Percentiles rank a stretch among this genome's conserved stretches.
phyloP scores from a whole-genome alignment of 35 echinoderm and acorn worm genomes.

The Eucidaris tribuloides region DNA sequence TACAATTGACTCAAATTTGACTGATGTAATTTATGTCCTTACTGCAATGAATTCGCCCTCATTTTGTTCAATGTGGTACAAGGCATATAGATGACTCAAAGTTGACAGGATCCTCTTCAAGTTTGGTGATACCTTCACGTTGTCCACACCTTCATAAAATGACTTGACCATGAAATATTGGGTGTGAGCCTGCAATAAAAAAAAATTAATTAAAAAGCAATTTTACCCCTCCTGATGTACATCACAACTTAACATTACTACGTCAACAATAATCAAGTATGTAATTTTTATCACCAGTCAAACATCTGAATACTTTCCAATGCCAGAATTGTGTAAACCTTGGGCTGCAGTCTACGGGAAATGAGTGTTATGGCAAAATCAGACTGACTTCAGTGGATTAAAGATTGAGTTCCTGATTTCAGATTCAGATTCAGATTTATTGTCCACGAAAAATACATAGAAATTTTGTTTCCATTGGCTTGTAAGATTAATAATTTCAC shows the following conservation, averaged over 20 bases:
- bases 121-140: background rate
- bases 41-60: constrained; percentile 63
- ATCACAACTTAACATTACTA: background rate
- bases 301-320: too few relatives aligned
- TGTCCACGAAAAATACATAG: too few relatives aligned
- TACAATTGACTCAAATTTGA: too few relatives aligned
- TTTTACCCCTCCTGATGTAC: background rate
- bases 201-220: background rate
- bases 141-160: constrained; percentile 42
- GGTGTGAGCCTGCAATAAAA: constrained; percentile 42
- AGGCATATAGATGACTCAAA: constrained; percentile 47
- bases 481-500: too few relatives aligned
- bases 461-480: too few relatives aligned
- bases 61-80: constrained; percentile 53
- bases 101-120: constrained; percentile 7
- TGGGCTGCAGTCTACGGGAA: too few relatives aligned
- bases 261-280: background rate
- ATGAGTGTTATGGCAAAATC: too few relatives aligned
- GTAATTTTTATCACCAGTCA: background rate
- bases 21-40: too few relatives aligned
- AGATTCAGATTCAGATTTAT: too few relatives aligned
- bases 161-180: constrained; percentile 58
- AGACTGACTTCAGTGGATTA: too few relatives aligned
- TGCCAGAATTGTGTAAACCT: too few relatives aligned
- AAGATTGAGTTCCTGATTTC: too few relatives aligned